phyloP scores from a whole-genome alignment of 92 coral and sea anemone genomes.

The Epizoanthus fatuus region DNA sequence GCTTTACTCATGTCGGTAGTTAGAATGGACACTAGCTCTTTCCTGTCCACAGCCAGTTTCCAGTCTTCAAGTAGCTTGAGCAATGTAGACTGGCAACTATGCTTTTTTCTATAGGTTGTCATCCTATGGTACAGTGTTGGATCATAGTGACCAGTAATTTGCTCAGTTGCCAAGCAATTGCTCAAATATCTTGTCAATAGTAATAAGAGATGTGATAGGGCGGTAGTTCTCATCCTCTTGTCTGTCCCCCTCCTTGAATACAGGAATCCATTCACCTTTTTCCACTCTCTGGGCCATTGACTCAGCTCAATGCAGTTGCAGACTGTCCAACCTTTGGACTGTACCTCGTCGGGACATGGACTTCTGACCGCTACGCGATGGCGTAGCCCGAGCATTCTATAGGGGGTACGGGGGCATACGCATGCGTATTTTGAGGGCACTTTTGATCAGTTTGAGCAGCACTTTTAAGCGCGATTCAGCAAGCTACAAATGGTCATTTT shows the following conservation, averaged over 20 bases:
- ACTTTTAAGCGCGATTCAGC: too few species aligned
- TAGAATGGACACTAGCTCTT: background rate
- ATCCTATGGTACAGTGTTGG: conserved; percentile 3
- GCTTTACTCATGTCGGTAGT: conserved; percentile 44
- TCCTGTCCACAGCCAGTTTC: conserved; percentile 23
- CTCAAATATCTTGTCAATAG: conserved; percentile 1
- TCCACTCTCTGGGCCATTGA: conserved; percentile 38
- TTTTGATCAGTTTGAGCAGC: too few species aligned
- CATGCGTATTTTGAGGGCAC: too few species aligned
- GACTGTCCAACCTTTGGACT: too few species aligned
- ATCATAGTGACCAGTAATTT: conserved; percentile 6
- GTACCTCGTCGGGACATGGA: too few species aligned
- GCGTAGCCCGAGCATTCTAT: too few species aligned
- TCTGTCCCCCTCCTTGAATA: conserved; percentile 3
- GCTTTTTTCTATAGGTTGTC: conserved; percentile 40
- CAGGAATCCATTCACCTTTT: background rate
- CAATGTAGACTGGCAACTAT: conserved; percentile 38
- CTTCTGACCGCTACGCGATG: too few species aligned
- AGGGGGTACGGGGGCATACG: too few species aligned
- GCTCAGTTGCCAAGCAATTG: conserved; percentile 14
- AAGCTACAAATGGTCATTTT: too few species aligned
- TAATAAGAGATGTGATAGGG: conserved; percentile 11
- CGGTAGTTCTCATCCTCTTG: conserved; percentile 13
- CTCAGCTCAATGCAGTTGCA: background rate
- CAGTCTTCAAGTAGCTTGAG: conserved; percentile 33